A percentile compares a stretch with the other conserved stretches of the same genome.
phyloP scores from a whole-genome alignment of 2,113 vertebrate species.

The Sinosuthora webbiana region DNA sequence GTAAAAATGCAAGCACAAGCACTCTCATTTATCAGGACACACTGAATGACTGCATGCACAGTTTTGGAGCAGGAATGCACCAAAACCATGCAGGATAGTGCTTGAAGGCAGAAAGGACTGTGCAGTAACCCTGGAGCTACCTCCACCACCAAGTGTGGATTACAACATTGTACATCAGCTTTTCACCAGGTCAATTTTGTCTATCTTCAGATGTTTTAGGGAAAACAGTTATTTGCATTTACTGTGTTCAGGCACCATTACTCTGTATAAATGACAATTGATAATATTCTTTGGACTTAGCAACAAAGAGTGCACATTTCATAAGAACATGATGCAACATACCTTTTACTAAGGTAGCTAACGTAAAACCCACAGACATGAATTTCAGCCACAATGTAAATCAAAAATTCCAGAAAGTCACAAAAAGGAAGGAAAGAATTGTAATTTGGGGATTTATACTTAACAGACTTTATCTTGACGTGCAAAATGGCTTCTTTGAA shows the following conservation, averaged over 20 bases:
- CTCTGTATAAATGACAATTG: background rate
- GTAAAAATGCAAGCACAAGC: conserved; percentile 33
- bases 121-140: background rate
- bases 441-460: background rate
- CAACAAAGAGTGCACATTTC: background rate
- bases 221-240: background rate
- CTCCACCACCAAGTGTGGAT: background rate
- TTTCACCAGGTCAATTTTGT: background rate
- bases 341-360: background rate
- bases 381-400: background rate
- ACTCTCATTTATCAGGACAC: conserved; percentile 16
- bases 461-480: background rate
- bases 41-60: background rate
- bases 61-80: background rate
- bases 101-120: background rate
- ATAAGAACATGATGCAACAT: background rate
- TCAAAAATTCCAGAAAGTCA: background rate
- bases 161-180: background rate
- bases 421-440: background rate
- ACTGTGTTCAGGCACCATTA: background rate
- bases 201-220: background rate
- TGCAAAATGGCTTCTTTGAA: background rate
- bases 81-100: background rate
- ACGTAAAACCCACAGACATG: background rate
- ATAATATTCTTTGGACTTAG: background rate